phyloP scores from a whole-genome alignment of 2,888 invertebrate genomes.

The Caenorhabditis zanzibari region DNA sequence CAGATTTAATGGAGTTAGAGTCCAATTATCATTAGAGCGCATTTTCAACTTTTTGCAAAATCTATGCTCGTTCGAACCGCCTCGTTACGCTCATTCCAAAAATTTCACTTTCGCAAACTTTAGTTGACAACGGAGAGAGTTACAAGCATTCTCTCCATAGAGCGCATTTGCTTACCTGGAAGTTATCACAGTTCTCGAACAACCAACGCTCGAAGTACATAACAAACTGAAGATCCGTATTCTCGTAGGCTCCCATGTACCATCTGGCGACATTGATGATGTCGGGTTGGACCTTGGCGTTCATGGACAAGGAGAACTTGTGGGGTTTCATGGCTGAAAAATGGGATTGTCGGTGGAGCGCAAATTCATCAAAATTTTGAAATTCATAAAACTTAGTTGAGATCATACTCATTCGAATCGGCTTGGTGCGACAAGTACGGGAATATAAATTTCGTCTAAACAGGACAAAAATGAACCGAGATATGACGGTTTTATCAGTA shows the following conservation, averaged over 20 bases:
- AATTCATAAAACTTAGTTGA: no score
- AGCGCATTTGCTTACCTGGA: slow-evolving; percentile 60
- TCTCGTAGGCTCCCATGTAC: slow-evolving; percentile 67
- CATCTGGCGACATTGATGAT: slow-evolving; percentile 70
- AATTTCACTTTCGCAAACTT: background rate
- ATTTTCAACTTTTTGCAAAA: background rate
- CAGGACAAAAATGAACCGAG: no score
- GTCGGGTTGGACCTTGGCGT: slow-evolving; percentile 76
- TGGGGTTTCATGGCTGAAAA: slow-evolving; percentile 73
- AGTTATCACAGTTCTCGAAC: slow-evolving; percentile 70
- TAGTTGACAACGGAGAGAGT: background rate
- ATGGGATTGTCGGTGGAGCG: background rate
- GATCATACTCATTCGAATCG: no score
- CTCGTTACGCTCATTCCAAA: background rate
- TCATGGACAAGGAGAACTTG: slow-evolving; percentile 77
- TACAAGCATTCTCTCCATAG: background rate
- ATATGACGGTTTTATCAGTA: background rate
- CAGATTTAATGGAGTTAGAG: no score
- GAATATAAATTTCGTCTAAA: no score
- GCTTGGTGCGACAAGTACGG: no score
- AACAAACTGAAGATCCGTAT: slow-evolving; percentile 73
- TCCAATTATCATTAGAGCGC: no score
- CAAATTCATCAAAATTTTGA: no score
- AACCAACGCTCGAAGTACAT: slow-evolving; percentile 77
- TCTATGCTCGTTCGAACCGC: background rate